These are phyloP conservation scores for Colossoma macropomum DNA, from an alignment of 2,113 vertebrate genomes.

Conservation along the genomic window DNA sequence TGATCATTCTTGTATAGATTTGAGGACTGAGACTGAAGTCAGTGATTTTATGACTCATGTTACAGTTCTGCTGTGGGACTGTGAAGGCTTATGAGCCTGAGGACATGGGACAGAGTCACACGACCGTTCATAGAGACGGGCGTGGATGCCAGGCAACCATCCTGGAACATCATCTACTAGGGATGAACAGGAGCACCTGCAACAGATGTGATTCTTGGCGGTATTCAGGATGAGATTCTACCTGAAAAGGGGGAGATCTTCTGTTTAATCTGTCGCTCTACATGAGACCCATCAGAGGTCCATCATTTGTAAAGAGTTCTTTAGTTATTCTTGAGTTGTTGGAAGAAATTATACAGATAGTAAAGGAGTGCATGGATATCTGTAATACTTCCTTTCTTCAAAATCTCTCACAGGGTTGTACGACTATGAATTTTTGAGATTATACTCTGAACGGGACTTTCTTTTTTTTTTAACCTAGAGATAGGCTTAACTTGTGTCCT, in stretches of 20 bases:
- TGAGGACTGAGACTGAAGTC: constrained; percentile 3
- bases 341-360: background rate
- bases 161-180: background rate
- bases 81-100: background rate
- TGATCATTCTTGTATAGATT: constrained; percentile 44
- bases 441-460: constrained; percentile 22
- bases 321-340: background rate
- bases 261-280: background rate
- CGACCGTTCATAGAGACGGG: background rate
- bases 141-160: background rate
- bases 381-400: constrained; percentile 10
- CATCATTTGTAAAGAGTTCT: background rate
- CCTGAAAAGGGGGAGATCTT: constrained; percentile 22
- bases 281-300: background rate
- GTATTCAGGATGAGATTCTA: background rate
- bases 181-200: background rate
- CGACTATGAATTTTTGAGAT: background rate
- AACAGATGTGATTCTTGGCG: background rate
- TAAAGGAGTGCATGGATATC: constrained; percentile 43
- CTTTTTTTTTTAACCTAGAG: constrained; percentile 43
- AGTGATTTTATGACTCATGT: background rate
- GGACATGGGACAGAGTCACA: background rate
- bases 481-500: constrained; percentile 23
- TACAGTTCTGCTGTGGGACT: background rate
- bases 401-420: background rate